These are phyloP conservation scores for Caenorhabditis doughertyi DNA, from an alignment of 2,888 invertebrate genomes.

Conservation along the genomic window DNA sequence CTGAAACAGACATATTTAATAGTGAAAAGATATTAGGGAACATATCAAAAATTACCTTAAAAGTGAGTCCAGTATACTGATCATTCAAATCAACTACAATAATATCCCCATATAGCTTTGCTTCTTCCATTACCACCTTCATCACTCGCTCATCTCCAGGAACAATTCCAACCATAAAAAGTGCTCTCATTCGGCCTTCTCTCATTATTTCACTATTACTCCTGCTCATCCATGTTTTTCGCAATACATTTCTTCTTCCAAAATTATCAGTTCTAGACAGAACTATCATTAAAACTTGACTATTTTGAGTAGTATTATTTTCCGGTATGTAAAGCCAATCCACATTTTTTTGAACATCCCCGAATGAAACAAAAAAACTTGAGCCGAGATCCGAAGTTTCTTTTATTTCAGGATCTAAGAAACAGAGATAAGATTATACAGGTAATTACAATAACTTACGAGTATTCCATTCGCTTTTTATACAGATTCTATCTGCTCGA, in stretches of 20 bases:
- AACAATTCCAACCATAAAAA: slow-evolving; percentile 27
- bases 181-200: slow-evolving; percentile 9
- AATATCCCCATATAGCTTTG: slow-evolving; percentile 15
- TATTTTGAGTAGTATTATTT: background rate
- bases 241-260: slow-evolving; percentile 17
- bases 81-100: slow-evolving; percentile 27
- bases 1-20: background rate
- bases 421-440: background rate
- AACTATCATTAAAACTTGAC: slow-evolving; percentile 33
- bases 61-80: slow-evolving; percentile 8
- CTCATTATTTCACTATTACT: background rate
- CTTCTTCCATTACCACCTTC: slow-evolving; percentile 19
- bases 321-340: slow-evolving; percentile 17
- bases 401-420: background rate
- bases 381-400: slow-evolving; percentile 3
- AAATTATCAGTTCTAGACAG: slow-evolving; percentile 19
- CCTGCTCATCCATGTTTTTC: slow-evolving; percentile 36
- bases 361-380: slow-evolving; percentile 1
- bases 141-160: background rate
- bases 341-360: slow-evolving; percentile 15
- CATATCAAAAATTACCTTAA: background rate
- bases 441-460: background rate
- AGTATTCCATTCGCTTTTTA: background rate
- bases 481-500: background rate
- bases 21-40: background rate